Percentiles rank a stretch among this genome's conserved stretches.
Evolutionary conservation across 2,113 vertebrate genomes (phyloP).

Genomic region (Anser brachyrhynchus): DNA sequence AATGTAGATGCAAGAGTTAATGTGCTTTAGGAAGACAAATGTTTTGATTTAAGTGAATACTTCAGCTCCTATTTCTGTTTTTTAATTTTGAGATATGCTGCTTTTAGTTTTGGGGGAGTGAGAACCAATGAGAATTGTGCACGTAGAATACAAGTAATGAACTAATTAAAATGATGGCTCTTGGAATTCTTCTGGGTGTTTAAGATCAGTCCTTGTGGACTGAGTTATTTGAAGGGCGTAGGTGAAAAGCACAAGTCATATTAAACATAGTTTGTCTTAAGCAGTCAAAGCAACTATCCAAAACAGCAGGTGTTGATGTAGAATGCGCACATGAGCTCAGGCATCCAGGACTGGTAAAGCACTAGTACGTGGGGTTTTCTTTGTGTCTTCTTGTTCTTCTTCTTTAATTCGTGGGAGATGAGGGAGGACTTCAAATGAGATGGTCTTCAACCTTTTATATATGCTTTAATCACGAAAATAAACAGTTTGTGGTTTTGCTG

Average conservation of each 20-base stretch:
- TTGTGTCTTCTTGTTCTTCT: neutral
- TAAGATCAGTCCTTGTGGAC: neutral
- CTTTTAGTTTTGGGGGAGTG: neutral
- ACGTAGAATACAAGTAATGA: neutral
- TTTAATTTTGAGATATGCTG: neutral
- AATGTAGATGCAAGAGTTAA: neutral
- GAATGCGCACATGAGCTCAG: neutral
- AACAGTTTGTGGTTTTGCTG: neutral
- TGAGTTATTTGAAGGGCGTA: neutral
- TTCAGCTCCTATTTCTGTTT: neutral
- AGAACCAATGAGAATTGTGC: neutral
- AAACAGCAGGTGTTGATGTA: neutral
- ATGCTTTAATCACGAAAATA: no score
- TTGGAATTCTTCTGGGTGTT: neutral
- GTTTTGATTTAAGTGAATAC: neutral
- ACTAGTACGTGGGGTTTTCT: neutral
- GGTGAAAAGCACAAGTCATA: slow-evolving; percentile 20
- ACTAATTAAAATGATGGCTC: neutral
- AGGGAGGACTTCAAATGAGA: neutral
- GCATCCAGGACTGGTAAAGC: neutral
- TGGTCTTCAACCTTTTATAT: no score
- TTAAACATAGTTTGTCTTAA: neutral
- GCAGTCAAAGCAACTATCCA: neutral
- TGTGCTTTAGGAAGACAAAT: neutral
- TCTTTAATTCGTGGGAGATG: neutral